Evolutionary conservation across 92 coral and sea anemone genomes (phyloP), one percentile per base, ranked within the genome.

Genomic region (Pocillopora grandis): DNA sequence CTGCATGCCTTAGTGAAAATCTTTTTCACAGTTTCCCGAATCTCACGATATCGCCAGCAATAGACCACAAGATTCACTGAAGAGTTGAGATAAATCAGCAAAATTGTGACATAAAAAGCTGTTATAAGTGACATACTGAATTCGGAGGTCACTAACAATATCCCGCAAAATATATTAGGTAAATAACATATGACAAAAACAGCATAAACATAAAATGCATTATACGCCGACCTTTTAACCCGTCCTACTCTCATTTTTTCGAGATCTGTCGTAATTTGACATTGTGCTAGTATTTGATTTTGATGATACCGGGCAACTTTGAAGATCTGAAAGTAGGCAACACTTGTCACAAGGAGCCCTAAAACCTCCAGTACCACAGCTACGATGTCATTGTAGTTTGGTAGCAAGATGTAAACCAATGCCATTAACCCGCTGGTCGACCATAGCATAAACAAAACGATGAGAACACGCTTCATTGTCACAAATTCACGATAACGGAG

Each of bases 11-110:
- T 83, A 35, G 23, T 23, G 1, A 75, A 0, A 12, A 64, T 83
- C 1, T 62, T 12, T 74, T 83, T 83, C 15, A 74, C 80, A 74
- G 63, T 73, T 23, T 73, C 63, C 15, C 86, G 86, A 19, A 83
- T 73, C 76, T 83, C 86, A 5, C 79, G 86, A 83, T 60, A 83
- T 66, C 90, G 75, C 90, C 90, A 87, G 73, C 86, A 72, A 67
- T 87, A 87, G 33, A 87, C 70, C 12, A 80, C 12, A 10, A 81
- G 31, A 63, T 87, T 87, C 31, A 81, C 68, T 10, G 82, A 82
- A 18, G 82, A 62, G 59, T 87, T 87, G 60, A 87, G 18, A 21
- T 72, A 76, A 7, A 87, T 76, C 3, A 75, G 33, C 17, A 83
- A 80, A 59, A 75, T 83, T 52, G 86, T 73, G 58, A 73, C 18